Conservation (phyloP, 2,888 invertebrate genomes). For the Prosopocoilus inquinatus region DNA sequence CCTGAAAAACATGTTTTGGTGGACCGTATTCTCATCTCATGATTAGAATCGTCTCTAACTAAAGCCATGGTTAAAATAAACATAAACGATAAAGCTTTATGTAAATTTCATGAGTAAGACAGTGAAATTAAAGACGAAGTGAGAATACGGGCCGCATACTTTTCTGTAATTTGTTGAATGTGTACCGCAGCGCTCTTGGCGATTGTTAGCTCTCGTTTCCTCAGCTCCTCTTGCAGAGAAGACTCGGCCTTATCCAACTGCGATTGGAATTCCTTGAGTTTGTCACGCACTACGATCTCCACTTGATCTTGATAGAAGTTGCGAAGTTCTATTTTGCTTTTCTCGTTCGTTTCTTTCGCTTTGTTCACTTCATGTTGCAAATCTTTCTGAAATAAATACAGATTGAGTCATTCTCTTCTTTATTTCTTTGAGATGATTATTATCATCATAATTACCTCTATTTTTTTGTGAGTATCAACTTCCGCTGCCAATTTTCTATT, state of each 20-base stretch:
- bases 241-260: slow-evolving; percentile 71
- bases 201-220: slow-evolving; percentile 63
- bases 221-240: slow-evolving; percentile 62
- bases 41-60: no score
- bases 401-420: neutral
- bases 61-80: no score
- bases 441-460: slow-evolving; percentile 46
- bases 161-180: slow-evolving; percentile 68
- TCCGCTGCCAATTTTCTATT: slow-evolving; percentile 42
- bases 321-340: slow-evolving; percentile 67
- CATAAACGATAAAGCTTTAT: no score
- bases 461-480: slow-evolving; percentile 41
- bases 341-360: slow-evolving; percentile 57
- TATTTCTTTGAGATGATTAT: neutral
- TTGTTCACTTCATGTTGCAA: slow-evolving; percentile 47
- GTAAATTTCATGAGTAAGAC: no score
- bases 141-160: slow-evolving; percentile 46
- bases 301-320: slow-evolving; percentile 78
- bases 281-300: slow-evolving; percentile 72
- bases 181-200: slow-evolving; percentile 71
- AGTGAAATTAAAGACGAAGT: slow-evolving; percentile 10
- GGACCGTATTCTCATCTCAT: no score
- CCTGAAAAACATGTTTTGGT: slow-evolving; percentile 44
- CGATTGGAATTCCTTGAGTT: slow-evolving; percentile 72
- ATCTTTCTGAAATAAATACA: slow-evolving; percentile 43